Evolutionary conservation across 2,113 vertebrate genomes (phyloP).

Genomic region (Calonectris borealis): DNA sequence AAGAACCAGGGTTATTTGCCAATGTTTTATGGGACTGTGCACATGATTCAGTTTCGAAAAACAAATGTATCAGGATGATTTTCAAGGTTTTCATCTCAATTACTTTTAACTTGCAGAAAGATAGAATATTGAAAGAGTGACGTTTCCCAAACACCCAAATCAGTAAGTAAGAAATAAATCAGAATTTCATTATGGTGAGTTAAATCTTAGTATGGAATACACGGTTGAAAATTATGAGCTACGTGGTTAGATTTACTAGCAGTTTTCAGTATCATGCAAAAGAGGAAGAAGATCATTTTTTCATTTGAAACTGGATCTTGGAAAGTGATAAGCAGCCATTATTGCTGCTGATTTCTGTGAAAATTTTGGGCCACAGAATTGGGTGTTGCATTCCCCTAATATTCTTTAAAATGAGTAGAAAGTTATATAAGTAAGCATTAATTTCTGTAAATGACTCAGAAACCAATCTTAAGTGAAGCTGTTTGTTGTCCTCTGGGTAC

Average conservation of each 20-base stretch:
- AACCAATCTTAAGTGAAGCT: not conserved
- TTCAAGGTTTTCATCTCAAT: constrained; percentile 11
- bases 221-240: not conserved
- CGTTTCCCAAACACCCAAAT: not conserved
- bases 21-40: not conserved
- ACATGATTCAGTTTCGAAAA: not conserved
- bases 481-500: not conserved
- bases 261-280: not conserved
- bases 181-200: not conserved
- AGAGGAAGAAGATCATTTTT: not conserved
- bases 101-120: not conserved
- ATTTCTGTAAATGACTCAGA: not conserved
- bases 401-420: not conserved
- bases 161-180: not conserved
- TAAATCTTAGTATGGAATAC: not conserved
- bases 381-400: not conserved
- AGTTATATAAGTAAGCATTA: not conserved
- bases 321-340: not conserved
- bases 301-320: not conserved
- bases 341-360: not conserved
- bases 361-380: not conserved
- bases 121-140: not conserved
- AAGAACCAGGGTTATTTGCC: not conserved
- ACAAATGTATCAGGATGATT: not conserved
- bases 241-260: not conserved